Conservation (phyloP, 2,113 vertebrate species). For the Acanthisitta chloris region DNA sequence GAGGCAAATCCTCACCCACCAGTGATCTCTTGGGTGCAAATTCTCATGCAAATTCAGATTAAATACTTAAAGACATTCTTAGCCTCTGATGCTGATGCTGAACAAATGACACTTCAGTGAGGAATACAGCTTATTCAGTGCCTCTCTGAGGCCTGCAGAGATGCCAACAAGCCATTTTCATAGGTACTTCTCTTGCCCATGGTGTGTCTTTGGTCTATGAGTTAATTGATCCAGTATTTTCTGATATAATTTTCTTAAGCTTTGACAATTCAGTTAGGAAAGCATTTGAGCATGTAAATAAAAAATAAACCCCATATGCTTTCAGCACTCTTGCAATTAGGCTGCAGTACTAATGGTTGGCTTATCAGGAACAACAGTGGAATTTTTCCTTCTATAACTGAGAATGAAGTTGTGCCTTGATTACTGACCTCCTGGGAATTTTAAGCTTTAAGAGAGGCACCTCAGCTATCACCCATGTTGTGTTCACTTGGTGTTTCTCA, state of each 20-base stretch:
- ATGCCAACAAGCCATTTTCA: background rate
- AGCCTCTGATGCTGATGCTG: background rate
- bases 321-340: background rate
- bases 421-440: background rate
- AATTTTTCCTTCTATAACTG: background rate
- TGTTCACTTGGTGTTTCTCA: background rate
- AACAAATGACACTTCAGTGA: background rate
- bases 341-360: background rate
- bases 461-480: background rate
- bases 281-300: background rate
- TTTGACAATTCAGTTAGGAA: background rate
- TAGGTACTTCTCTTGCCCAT: background rate
- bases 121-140: background rate
- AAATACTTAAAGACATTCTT: background rate
- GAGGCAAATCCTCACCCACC: background rate
- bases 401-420: background rate
- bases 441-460: background rate
- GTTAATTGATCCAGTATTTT: slow-evolving; percentile 22
- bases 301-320: background rate
- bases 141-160: background rate
- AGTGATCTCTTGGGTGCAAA: background rate
- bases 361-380: slow-evolving; percentile 6
- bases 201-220: background rate
- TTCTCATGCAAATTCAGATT: background rate
- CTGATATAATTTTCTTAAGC: background rate